A percentile compares a stretch with the other conserved stretches of the same genome.
Conservation (phyloP, 2,113 vertebrate genomes). For the Diglossa brunneiventris region DNA sequence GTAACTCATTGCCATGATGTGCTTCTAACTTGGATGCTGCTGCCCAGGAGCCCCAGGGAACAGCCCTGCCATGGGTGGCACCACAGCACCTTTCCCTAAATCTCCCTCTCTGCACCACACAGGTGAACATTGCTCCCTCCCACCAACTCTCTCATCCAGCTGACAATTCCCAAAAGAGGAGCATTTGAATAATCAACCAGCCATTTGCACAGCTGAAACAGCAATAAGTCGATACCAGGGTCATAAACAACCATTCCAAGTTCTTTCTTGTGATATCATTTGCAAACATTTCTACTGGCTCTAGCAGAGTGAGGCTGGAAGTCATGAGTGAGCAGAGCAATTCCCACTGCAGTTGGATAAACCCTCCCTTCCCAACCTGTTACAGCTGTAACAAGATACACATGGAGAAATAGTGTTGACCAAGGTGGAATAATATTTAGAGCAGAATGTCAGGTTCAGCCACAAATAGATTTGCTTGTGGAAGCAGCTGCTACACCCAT, state of each 20-base stretch:
- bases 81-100: neutral
- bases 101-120: neutral
- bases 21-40: neutral
- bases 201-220: neutral
- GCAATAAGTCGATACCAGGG: neutral
- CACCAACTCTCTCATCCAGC: neutral
- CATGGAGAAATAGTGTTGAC: constrained; percentile 45
- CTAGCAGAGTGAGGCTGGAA: neutral
- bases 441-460: constrained; percentile 59
- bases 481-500: constrained; percentile 71
- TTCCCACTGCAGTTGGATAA: constrained; percentile 35
- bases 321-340: neutral
- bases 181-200: neutral
- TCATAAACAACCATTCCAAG: neutral
- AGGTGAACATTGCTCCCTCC: neutral
- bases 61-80: neutral
- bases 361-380: constrained; percentile 26
- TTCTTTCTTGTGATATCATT: neutral
- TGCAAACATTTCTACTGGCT: neutral
- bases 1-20: neutral
- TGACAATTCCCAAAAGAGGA: neutral
- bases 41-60: neutral
- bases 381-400: constrained; percentile 25
- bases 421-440: constrained; percentile 66
- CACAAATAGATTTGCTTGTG: constrained; percentile 41